These are phyloP conservation scores for Lepus townsendii DNA, from an alignment of 2,797 vertebrate species.

Conservation along the genomic window DNA sequence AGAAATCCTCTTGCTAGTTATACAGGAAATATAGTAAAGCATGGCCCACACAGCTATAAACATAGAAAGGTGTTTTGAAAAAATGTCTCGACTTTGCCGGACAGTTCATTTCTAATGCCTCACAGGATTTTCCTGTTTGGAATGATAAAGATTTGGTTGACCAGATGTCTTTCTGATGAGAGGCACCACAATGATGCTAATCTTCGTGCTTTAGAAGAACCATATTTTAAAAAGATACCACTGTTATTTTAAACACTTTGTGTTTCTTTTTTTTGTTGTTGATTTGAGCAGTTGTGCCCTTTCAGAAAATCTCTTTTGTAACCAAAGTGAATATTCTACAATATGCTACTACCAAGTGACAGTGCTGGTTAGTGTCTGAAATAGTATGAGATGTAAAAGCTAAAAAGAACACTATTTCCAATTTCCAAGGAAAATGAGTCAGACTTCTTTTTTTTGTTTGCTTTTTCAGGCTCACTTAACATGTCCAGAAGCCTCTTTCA, in stretches of 20 bases:
- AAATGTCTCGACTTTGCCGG: constrained; percentile 12
- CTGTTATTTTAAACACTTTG: constrained; percentile 53
- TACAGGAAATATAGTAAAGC: constrained; percentile 58
- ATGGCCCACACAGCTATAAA: constrained; percentile 42
- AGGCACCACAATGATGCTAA: neutral
- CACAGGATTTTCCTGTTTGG: neutral
- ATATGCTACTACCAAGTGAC: neutral
- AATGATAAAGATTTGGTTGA: neutral
- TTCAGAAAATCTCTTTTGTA: constrained; percentile 39
- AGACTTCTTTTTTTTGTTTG: neutral
- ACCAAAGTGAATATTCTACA: constrained; percentile 42
- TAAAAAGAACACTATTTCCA: constrained; percentile 43
- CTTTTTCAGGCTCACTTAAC: constrained; percentile 37
- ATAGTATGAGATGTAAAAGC: constrained; percentile 37
- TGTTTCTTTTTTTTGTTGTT: neutral
- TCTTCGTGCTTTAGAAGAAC: constrained; percentile 40
- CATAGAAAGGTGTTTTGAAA: neutral
- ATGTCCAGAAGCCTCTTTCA: neutral
- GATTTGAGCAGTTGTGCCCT: constrained; percentile 19
- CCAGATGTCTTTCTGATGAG: neutral
- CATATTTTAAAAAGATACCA: constrained; percentile 40
- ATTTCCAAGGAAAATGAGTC: constrained; percentile 57
- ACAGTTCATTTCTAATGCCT: neutral
- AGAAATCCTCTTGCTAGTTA: constrained; percentile 73
- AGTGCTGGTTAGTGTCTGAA: neutral